Evolutionary conservation across 1,140 invertebrate species (phyloP), one percentile per base, ranked within the genome.

Genomic region (Pseudomyrmex pallidus): DNA sequence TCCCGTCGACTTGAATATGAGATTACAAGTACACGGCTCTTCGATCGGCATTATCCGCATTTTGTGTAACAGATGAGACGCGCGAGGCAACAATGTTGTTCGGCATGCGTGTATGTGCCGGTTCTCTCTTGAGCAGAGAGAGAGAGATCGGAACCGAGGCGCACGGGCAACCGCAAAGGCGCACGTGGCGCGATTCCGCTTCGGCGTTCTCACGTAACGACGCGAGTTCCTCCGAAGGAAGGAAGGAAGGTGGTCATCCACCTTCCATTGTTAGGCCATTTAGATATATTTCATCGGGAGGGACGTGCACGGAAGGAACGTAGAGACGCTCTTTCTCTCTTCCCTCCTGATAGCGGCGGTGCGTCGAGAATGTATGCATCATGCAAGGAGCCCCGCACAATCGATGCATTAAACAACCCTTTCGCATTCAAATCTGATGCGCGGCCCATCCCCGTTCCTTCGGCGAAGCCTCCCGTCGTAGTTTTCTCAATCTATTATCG

Each of bases 201-300:
- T 63, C 20, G 44, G 22, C 35, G 67, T 68, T 54, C 35, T 54
- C 54, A 46, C 54, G 46, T 73, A 83, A 86, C 73, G 44, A 86
- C 15, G 52, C 46, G n/a, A 17, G 2, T 22, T n/a, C 50, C 35
- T 3, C 66, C 56, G 50, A 63, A 54, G 48, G 22, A 67, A 54
- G 48, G 22, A 67, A 80, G 46, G 72, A 72, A 62, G n/a, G 66
- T 66, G 46, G 64, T 22, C 44, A 83, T 50, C 52, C 48, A 46
- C 25, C 22, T 25, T 9, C 64, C 68, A 87, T 87, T 87, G 85
- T 87, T 64, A 48, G 15, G 12, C 77, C 77, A 74, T 70, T 85
- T 87, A 85, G 56, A 86, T 83, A 73, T 83, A 85, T 87, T 86
- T 86, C 78, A 86, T 73, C 56, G 66, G 59, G 74, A 56, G n/a